Evolutionary conservation across 2,797 vertebrate species (phyloP).

Genomic region (Chromobotia macracanthus): DNA sequence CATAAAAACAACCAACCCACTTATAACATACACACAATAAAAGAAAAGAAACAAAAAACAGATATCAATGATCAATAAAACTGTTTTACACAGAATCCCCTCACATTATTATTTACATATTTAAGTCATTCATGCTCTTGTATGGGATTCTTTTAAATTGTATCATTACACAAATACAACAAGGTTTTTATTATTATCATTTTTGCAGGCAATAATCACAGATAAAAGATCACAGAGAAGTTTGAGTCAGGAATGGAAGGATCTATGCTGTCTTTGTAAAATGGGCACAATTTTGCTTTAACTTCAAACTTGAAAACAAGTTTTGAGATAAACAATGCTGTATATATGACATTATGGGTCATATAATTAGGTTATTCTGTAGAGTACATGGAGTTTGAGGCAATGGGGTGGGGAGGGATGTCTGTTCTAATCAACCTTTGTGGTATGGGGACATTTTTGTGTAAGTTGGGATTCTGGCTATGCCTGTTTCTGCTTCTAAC

Average conservation of each 20-base stretch:
- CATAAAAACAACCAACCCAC: constrained; percentile 69
- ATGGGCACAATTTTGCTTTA: constrained; percentile 64
- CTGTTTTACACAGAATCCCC: constrained; percentile 95
- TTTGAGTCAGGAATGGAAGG: constrained; percentile 68
- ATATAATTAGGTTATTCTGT: constrained; percentile 23
- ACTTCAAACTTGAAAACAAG: constrained; percentile 32
- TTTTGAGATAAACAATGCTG: constrained; percentile 40
- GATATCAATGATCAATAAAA: constrained; percentile 97
- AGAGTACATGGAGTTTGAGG: constrained; percentile 38
- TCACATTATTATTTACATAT: constrained; percentile 97
- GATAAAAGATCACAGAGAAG: constrained; percentile 84
- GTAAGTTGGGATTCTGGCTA: constrained; percentile 98
- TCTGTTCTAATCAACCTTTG: constrained; percentile 87
- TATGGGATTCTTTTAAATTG: constrained; percentile 91
- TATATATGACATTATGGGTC: constrained; percentile 51
- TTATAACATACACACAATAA: constrained; percentile 44
- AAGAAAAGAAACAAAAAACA: constrained; percentile 11
- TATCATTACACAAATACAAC: constrained; percentile 96
- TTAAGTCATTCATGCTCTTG: constrained; percentile 93
- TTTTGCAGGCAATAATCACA: constrained; percentile 91
- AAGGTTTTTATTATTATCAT: constrained; percentile 76
- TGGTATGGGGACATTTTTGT: constrained; percentile 93
- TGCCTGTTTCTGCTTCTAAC: constrained; percentile 96
- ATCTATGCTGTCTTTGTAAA: constrained; percentile 61
- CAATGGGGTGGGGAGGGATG: constrained; percentile 64